A percentile compares a stretch with the other conserved stretches of the same genome.
phyloP scores from a whole-genome alignment of 35 echinoderm and acorn worm genomes.

The Patiria miniata region DNA sequence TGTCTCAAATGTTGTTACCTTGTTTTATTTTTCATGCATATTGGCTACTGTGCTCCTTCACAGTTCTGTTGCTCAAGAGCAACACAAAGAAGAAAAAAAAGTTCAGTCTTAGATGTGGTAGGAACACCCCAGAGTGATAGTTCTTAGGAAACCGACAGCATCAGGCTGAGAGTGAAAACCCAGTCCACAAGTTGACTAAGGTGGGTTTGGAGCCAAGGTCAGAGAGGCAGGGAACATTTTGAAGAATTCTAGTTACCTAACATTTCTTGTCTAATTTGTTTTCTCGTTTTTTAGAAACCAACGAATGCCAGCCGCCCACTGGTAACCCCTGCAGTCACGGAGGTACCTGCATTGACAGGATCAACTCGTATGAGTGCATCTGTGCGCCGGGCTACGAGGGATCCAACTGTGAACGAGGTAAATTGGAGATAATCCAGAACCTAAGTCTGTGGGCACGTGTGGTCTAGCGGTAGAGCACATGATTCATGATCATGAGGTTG shows the following conservation, averaged over 20 bases:
- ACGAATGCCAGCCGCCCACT: background rate
- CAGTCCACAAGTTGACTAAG: too few species aligned
- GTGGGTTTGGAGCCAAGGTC: too few species aligned
- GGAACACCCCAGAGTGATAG: too few species aligned
- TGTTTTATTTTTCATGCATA: background rate
- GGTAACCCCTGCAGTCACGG: constrained; percentile 26
- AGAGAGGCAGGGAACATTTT: too few species aligned
- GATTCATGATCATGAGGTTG: too few species aligned
- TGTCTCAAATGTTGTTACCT: background rate
- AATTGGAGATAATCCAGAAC: background rate
- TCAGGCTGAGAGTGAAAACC: too few species aligned
- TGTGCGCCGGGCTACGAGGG: constrained; percentile 14
- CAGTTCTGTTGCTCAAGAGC: background rate
- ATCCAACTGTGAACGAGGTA: constrained; percentile 15
- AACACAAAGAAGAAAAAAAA: background rate
- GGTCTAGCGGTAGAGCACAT: too few species aligned
- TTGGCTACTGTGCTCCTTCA: background rate
- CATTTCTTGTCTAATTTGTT: background rate
- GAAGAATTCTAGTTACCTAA: too few species aligned
- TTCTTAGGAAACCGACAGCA: too few species aligned
- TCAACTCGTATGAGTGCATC: constrained; percentile 13
- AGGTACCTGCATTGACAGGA: constrained; percentile 18
- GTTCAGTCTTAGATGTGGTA: too few species aligned
- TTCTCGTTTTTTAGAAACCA: background rate
- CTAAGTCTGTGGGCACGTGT: too few species aligned